Base-by-base conservation (phyloP, 2,797 vertebrate genomes). In the Aeoliscus strigatus region DNA sequence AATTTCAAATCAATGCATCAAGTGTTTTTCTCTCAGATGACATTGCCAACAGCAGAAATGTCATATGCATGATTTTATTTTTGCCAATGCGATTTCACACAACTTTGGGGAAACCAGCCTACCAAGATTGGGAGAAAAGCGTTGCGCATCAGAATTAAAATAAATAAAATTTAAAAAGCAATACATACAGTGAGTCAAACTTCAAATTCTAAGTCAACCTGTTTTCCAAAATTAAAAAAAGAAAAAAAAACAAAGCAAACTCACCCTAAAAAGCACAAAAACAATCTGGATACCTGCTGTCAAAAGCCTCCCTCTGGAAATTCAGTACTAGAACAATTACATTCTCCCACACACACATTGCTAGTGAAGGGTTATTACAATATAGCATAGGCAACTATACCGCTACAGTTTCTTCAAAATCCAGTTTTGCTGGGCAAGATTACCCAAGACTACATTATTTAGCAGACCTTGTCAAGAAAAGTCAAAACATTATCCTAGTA, bases 41-140 rank as follows among this genome's bases (percentile, higher is more conserved):
- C 83, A 85, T 84, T 60, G 75, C 37, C 16, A 83, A 85, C 53
- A 70, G 73, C 78, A 79, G 61, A 81, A 77, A 85, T 75, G 80
- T 80, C 81, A 79, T 78, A 73, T 79, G 79, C 54, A 64, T 77
- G 80, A 84, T 84, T 86, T 77, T 76, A 56, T 66, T 84, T n/a
- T 75, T 82, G 80, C 74, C 84, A 86, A 85, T 86, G 75, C 79
- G 56, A 82, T 86, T 87, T 87, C 85, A 82, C 85, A 86, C 80
- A 85, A 85, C 82, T 82, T 85, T 86, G 82, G 84, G 77, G 83
- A 88, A 86, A 83, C 80, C 79, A 83, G 79, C 80, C 85, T 76
- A 86, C 81, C 78, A 69, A 79, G 77, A 86, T 79, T 82, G 80
- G 75, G 80, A 74, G 79, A 81, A 79, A 78, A 84, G 77, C 79